phyloP scores from a whole-genome alignment of 1,140 invertebrate genomes.

The Olivierus martensii region DNA sequence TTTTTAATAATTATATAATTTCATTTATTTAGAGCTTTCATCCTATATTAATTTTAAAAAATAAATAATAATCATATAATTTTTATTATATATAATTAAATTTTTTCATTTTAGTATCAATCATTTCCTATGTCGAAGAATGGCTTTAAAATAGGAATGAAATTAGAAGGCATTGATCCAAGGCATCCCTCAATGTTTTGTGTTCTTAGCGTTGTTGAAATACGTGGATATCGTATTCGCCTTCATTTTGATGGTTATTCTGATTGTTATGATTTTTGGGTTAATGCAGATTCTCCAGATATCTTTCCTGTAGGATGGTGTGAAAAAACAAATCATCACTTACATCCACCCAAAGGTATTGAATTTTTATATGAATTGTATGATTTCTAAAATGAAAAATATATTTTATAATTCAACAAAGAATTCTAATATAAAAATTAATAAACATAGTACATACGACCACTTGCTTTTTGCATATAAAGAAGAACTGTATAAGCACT shows the following conservation, averaged over 20 bases:
- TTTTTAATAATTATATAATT: no score
- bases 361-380: no score
- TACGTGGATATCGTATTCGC: conserved; percentile 53
- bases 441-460: no score
- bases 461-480: no score
- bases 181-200: conserved; percentile 77
- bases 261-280: conserved; percentile 85
- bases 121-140: conserved; percentile 27
- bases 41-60: no score
- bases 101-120: conserved; percentile 17
- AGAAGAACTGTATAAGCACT: no score
- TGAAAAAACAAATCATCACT: conserved; percentile 54
- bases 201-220: conserved; percentile 70
- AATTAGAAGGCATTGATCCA: conserved; percentile 86
- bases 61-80: no score
- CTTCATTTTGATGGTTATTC: conserved; percentile 87
- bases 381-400: no score
- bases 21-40: no score
- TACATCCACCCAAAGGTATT: conserved; percentile 60
- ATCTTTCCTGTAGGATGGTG: conserved; percentile 92
- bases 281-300: conserved; percentile 74
- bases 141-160: conserved; percentile 58
- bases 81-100: no score
- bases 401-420: no score
- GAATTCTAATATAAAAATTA: no score